Conservation (phyloP, 2,888 invertebrate genomes). For the Abscondita cerata region DNA sequence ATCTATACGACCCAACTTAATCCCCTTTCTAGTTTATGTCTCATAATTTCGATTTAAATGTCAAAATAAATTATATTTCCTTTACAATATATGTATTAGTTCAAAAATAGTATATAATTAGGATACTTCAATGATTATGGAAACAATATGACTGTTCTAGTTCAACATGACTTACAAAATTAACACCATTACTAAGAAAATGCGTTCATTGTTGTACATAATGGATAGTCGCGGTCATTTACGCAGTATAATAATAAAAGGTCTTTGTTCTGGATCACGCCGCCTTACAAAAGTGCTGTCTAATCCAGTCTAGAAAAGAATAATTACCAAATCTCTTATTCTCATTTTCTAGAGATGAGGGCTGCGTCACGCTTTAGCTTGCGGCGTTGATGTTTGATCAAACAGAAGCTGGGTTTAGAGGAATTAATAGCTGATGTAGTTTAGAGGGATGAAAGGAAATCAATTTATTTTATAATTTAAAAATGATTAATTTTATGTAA, state of each 20-base stretch:
- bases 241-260: constrained; percentile 43
- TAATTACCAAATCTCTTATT: constrained; percentile 42
- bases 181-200: constrained; percentile 29
- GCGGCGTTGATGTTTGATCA: constrained; percentile 34
- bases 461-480: constrained; percentile 41
- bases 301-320: constrained; percentile 45
- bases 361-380: constrained; percentile 35
- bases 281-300: constrained; percentile 44
- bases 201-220: constrained; percentile 38
- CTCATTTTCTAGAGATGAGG: constrained; percentile 36
- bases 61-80: constrained; percentile 26
- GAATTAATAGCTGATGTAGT: constrained; percentile 33
- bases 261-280: constrained; percentile 40
- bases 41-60: constrained; percentile 53
- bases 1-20: constrained; percentile 40
- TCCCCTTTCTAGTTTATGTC: constrained; percentile 51
- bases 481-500: constrained; percentile 17
- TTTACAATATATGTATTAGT: constrained; percentile 30
- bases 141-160: neutral
- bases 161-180: constrained; percentile 15
- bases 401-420: constrained; percentile 32
- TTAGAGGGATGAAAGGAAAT: constrained; percentile 38
- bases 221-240: constrained; percentile 44
- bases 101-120: constrained; percentile 36
- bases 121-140: neutral